Evolutionary conservation across 2,113 vertebrate species (phyloP), one percentile per base, ranked within the genome.

Genomic region (Nanorana parkeri): DNA sequence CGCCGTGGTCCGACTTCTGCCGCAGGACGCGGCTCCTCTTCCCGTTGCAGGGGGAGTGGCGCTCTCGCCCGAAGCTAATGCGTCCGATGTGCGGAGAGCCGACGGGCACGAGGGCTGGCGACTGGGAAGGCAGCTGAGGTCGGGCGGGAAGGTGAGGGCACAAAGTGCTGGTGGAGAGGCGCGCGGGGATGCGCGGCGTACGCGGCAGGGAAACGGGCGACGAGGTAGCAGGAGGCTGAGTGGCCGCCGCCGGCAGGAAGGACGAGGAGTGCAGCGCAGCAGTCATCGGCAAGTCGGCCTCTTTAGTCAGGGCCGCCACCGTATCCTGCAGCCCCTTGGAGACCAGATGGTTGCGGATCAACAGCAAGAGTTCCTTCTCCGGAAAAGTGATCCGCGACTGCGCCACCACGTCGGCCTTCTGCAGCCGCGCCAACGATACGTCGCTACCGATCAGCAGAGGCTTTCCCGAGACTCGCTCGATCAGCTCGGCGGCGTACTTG

Each of bases 1-100:
- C 98, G 0, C 98, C 98, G 19, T 99, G 96, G 92, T 99, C 98
- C 17, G 98, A 99, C 88, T 99, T 99, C 88, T 99, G 98, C 84
- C 97, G 91, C 83, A 99, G 90, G 29, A 98, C 95, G 80, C 96
- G 93, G 28, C 95, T 90, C 89, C 95, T 97, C 88, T 96, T 97
- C 88, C 95, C 94, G 36, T 92, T 88, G 86, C 95, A 96, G 5
- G 91, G 92, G 2, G 95, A 93, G 0, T 93, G 95, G 24, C 97
- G 93, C 85, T 99, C 98, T 82, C 97, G 93, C 24, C 97, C 95
- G 90, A 99, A 99, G 87, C 97, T 92, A 68, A 99, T 99, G 71
- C 97, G 95, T 55, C 98, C 98, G 51, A 97, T 97, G 80, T 97
- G 89, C 17, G 96, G 96, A 8, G 96, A 95, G 68, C 90, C 94